Base-by-base conservation (phyloP, 2,113 vertebrate genomes). In the Neogale vison region DNA sequence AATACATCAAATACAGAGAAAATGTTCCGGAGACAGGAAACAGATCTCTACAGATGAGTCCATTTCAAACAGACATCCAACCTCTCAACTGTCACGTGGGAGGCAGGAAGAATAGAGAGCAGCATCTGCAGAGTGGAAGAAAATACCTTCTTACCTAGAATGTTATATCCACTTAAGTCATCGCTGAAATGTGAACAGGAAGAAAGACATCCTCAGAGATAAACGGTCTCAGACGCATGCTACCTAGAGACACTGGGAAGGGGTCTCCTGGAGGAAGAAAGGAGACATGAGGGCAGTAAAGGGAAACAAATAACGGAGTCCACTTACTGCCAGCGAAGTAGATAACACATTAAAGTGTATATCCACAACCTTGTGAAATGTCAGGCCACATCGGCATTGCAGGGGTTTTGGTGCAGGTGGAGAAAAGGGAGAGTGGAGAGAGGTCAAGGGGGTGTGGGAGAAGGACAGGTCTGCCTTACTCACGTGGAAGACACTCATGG, bases 161-260 rank as follows among this genome's bases (percentile, higher is more conserved):
- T 88, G 21, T 34, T 59, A 3, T 65, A 9, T 34, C 9, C 42
- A 63, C 14, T 15, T 23, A 61, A 77, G 24, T 69, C 14, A 8
- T 23, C 79, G 1, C 34, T 50, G 90, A 36, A 57, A 57, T 65
- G 8, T 47, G 31, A 55, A 34, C n/a, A 81, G 72, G 31, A 21
- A 65, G 80, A 81, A 88, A 88, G 15, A 26, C 5, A 1, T 59
- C 31, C 42, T 45, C 18, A 26, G 65, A 80, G 29, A 18, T n/a
- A 47, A 0, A 23, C 20, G 36, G 57, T 7, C 0, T 8, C 55
- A 23, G 47, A 57, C 3, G 24, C 74, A 9, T 0, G 0, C 65
- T 29, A 26, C 2, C 4, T 29, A 29, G 23, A 86, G 63, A 76
- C 57, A 39, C 47, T 1, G 29, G 21, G 24, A 34, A 45, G 80